Evolutionary conservation across 1,140 invertebrate species (phyloP).

Genomic region (Drosophila funebris): DNA sequence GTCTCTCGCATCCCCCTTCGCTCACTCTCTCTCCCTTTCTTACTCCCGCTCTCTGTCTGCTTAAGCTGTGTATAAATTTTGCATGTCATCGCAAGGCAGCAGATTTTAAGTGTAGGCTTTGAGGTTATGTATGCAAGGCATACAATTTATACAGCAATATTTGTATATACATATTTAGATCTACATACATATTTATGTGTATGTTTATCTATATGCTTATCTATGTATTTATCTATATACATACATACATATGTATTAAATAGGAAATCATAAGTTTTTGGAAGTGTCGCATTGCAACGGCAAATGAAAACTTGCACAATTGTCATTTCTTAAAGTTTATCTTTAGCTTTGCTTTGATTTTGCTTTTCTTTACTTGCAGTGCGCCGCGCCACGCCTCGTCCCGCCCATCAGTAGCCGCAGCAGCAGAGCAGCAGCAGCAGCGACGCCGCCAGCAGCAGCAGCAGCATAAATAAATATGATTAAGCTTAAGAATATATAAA

Average conservation of each 20-base stretch:
- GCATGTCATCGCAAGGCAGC: constrained; percentile 59
- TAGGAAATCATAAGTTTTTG: constrained; percentile 48
- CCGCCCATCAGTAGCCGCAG: constrained; percentile 4
- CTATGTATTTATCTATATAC: background rate
- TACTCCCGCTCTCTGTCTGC: constrained; percentile 9
- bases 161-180: background rate
- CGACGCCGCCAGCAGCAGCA: constrained; percentile 34
- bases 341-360: constrained; percentile 25
- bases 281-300: constrained; percentile 50
- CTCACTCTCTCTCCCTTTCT: constrained; percentile 19
- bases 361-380: constrained; percentile 39
- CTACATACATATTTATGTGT: background rate
- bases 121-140: constrained; percentile 13
- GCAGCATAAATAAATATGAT: constrained; percentile 81
- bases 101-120: constrained; percentile 35
- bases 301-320: constrained; percentile 35
- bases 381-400: constrained; percentile 39
- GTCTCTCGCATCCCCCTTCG: background rate
- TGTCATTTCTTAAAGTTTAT: constrained; percentile 27
- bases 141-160: background rate
- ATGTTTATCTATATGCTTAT: background rate
- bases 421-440: constrained; percentile 29
- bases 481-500: constrained; percentile 82
- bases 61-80: constrained; percentile 69
- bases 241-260: constrained; percentile 26